Conservation (phyloP, 2,888 invertebrate genomes). For the Lasioglossum lativentre region DNA sequence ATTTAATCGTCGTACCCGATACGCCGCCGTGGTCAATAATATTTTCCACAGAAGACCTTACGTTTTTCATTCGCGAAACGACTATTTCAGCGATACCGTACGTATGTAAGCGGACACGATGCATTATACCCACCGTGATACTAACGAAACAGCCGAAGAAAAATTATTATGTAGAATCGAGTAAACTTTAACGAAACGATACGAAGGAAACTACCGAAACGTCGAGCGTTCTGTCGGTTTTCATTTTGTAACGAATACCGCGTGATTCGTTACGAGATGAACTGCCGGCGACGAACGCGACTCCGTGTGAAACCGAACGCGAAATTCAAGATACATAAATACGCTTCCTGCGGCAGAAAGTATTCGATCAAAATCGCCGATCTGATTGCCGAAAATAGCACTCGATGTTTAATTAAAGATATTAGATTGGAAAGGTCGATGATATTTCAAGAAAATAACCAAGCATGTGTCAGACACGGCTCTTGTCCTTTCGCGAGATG, state of each 20-base stretch:
- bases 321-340: background rate
- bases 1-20: background rate
- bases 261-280: background rate
- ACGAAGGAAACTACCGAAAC: constrained; percentile 26
- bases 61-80: background rate
- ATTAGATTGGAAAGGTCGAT: background rate
- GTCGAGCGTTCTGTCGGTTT: constrained; percentile 19
- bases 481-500: background rate
- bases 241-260: background rate
- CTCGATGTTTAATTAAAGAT: background rate
- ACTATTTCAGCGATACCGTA: background rate
- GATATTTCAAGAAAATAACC: background rate
- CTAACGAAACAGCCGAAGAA: background rate
- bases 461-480: background rate
- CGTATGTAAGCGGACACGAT: background rate
- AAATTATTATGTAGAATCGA: background rate
- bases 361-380: background rate
- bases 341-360: background rate
- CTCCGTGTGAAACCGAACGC: background rate
- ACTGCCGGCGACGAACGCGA: background rate
- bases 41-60: background rate
- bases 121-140: background rate
- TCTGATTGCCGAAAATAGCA: background rate
- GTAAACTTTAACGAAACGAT: background rate
- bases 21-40: background rate